A percentile compares a stretch with the other conserved stretches of the same genome.
phyloP scores from a whole-genome alignment of 2,797 vertebrate genomes.

The Eulemur mongoz region DNA sequence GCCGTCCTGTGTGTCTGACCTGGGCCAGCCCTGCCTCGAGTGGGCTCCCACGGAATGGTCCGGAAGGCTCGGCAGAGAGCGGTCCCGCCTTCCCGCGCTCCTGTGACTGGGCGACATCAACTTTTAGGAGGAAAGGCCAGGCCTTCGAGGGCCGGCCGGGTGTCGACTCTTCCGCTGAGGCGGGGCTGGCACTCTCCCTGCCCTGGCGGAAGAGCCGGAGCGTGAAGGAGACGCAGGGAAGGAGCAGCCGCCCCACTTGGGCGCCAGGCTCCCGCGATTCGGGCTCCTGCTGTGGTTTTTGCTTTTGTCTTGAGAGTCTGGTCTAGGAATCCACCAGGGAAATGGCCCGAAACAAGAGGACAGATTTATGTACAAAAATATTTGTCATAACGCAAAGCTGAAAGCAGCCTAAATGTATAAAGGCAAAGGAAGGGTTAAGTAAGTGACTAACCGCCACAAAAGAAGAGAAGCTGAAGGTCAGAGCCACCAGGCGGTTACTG shows the following conservation, averaged over 20 bases:
- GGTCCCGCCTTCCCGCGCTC: fast-evolving
- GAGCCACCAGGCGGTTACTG: neutral
- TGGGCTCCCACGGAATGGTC: neutral
- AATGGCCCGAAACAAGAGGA: neutral
- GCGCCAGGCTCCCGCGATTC: no score
- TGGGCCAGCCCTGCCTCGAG: neutral
- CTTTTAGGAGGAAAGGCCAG: neutral
- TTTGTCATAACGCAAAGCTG: neutral
- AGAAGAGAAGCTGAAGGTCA: neutral
- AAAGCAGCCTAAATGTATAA: neutral
- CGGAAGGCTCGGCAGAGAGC: neutral
- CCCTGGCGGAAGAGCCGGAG: neutral
- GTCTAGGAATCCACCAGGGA: neutral
- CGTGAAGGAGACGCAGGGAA: no score
- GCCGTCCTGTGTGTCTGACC: neutral
- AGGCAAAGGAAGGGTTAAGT: neutral
- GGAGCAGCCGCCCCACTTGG: no score
- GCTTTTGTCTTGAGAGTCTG: neutral
- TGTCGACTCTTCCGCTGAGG: neutral
- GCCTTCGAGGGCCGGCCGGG: neutral
- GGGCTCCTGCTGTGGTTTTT: neutral
- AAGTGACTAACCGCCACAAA: neutral
- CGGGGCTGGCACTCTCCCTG: neutral
- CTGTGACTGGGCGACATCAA: neutral
- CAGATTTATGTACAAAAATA: neutral